Evolutionary conservation across 2,797 vertebrate genomes (phyloP).

Genomic region (Argyrosomus regius): DNA sequence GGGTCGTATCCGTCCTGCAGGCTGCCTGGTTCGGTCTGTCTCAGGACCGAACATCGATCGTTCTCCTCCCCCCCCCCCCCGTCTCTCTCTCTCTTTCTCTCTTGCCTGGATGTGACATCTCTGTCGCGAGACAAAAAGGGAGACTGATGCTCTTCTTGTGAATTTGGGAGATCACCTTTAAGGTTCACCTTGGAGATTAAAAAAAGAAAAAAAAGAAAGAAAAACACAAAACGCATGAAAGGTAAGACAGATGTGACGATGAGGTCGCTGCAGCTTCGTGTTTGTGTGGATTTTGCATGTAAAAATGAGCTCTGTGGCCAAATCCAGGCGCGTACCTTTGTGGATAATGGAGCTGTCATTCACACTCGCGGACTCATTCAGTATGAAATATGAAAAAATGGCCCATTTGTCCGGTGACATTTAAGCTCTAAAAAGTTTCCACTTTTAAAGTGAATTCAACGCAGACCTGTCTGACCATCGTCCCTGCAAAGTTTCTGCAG

Average conservation of each 20-base stretch:
- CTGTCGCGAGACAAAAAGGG: conserved; percentile 1
- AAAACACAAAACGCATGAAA: conserved; percentile 29
- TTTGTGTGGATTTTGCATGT: neutral
- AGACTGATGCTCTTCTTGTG: conserved; percentile 36
- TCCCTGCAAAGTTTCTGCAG: neutral
- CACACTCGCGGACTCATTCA: conserved; percentile 28
- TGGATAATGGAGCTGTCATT: conserved; percentile 22
- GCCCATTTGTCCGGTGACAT: conserved; percentile 1
- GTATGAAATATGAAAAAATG: conserved; percentile 1
- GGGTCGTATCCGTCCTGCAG: conserved; percentile 43
- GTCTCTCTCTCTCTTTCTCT: too few species aligned
- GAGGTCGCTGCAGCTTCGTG: neutral
- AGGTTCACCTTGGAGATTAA: conserved; percentile 75
- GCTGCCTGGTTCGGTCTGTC: conserved; percentile 2
- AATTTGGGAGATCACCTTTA: conserved; percentile 64
- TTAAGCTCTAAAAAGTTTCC: conserved; percentile 49
- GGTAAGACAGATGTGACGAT: conserved; percentile 60
- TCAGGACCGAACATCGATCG: conserved; percentile 24
- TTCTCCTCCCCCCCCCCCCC: neutral
- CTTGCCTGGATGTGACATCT: conserved; percentile 7
- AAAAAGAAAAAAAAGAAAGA: conserved; percentile 6
- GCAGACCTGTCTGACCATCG: neutral
- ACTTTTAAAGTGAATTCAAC: conserved; percentile 45
- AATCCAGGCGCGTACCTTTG: neutral
- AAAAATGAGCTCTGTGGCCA: neutral